Percentiles rank a stretch among this genome's conserved stretches.
Evolutionary conservation across 2,888 invertebrate genomes (phyloP).

Genomic region (Melanargia galathea): DNA sequence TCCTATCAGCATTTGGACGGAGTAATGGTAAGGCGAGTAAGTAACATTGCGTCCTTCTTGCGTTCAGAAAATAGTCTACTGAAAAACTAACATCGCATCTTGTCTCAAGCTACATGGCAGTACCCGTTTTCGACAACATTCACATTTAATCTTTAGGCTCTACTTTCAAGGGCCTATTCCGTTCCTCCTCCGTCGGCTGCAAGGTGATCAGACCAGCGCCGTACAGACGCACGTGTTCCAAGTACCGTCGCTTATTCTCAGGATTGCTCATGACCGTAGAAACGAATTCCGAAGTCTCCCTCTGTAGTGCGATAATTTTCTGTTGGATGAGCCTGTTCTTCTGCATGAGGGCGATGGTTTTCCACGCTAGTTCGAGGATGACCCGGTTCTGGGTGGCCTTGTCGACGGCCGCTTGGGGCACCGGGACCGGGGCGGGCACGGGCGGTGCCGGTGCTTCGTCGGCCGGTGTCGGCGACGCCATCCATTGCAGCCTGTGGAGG

Average conservation of each 20-base stretch:
- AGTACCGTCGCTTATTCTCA: conserved; percentile 61
- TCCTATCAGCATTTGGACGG: not conserved
- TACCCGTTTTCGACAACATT: not conserved
- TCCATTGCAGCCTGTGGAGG: conserved; percentile 58
- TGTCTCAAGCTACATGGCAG: not conserved
- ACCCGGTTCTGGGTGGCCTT: conserved; percentile 70
- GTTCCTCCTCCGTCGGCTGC: conserved; percentile 42
- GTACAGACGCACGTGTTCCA: conserved; percentile 57
- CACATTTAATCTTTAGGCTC: conserved; percentile 48
- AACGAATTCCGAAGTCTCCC: conserved; percentile 84
- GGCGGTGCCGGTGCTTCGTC: conserved; percentile 45
- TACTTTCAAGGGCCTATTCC: conserved; percentile 51
- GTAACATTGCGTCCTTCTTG: not conserved
- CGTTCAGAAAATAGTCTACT: not conserved
- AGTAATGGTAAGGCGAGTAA: not conserved
- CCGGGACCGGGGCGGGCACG: conserved; percentile 11
- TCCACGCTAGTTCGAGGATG: conserved; percentile 83
- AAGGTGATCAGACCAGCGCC: conserved; percentile 47
- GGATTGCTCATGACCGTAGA: conserved; percentile 82
- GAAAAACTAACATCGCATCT: not conserved
- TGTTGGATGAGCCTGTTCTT: conserved; percentile 84
- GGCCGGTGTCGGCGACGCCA: conserved; percentile 47
- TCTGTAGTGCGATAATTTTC: conserved; percentile 82
- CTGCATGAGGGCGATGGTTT: conserved; percentile 84
- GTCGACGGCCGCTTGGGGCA: conserved; percentile 47